Conservation (phyloP, 2,797 vertebrate genomes). For the Pygocentrus nattereri region DNA sequence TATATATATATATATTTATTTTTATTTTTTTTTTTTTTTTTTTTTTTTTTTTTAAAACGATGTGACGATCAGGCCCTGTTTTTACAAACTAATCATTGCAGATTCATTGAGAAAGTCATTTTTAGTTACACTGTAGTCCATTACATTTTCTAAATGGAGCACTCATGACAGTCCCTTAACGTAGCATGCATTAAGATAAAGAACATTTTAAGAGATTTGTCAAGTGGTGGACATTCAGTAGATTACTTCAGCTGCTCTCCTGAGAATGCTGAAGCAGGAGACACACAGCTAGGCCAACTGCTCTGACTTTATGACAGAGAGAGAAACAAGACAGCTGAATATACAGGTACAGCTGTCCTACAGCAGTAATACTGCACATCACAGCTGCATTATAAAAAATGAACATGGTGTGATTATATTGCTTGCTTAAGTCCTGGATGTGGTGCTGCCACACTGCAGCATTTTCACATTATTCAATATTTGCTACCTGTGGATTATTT, state of each 20-base stretch:
- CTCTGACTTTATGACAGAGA: background rate
- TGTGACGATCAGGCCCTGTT: too few relatives aligned
- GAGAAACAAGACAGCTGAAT: background rate
- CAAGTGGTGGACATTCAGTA: background rate
- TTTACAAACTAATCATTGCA: too few relatives aligned
- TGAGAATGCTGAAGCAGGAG: conserved; percentile 1
- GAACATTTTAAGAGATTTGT: conserved; percentile 38
- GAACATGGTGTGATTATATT: too few relatives aligned
- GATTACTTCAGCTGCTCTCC: conserved; percentile 23
- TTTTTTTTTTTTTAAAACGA: too few relatives aligned
- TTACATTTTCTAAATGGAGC: background rate
- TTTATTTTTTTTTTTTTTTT: too few relatives aligned
- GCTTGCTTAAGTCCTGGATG: too few relatives aligned
- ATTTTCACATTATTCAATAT: too few relatives aligned
- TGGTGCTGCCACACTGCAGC: too few relatives aligned
- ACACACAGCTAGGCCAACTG: conserved; percentile 37
- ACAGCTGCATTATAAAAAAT: background rate
- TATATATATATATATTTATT: too few relatives aligned
- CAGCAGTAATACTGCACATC: conserved; percentile 5
- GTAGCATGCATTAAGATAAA: conserved; percentile 5
- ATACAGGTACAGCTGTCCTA: background rate
- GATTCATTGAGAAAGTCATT: background rate
- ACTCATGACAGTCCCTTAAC: background rate
- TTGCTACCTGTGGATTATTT: too few relatives aligned
- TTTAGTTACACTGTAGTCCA: background rate